These are phyloP conservation scores for Abrostola triplasia DNA, from an alignment of 2,888 invertebrate genomes.

Conservation along the genomic window DNA sequence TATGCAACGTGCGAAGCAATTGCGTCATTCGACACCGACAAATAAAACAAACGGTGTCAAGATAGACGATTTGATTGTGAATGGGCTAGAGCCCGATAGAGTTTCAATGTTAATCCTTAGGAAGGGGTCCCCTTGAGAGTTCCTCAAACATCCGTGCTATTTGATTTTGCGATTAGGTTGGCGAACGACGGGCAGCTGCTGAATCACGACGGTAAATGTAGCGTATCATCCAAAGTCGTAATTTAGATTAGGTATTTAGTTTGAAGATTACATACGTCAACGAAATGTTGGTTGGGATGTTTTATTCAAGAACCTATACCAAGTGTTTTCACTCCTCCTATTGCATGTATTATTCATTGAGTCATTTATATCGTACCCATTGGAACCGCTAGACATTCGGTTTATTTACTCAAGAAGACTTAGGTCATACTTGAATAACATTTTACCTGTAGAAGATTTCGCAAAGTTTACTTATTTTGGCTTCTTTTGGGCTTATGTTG, in stretches of 20 bases:
- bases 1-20: constrained; percentile 37
- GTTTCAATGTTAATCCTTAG: constrained; percentile 52
- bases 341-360: constrained; percentile 81
- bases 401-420: constrained; percentile 24
- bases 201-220: constrained; percentile 14
- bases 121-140: constrained; percentile 68
- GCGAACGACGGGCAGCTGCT: constrained; percentile 11
- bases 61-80: constrained; percentile 55
- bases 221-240: constrained; percentile 3
- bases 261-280: constrained; percentile 11
- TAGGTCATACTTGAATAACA: background rate
- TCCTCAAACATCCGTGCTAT: constrained; percentile 64
- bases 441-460: background rate
- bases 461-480: too few species aligned
- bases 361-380: constrained; percentile 42
- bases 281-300: constrained; percentile 18
- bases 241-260: constrained; percentile 18
- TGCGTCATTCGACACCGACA: constrained; percentile 55
- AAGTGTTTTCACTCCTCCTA: constrained; percentile 65
- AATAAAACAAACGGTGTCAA: constrained; percentile 58
- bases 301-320: constrained; percentile 32
- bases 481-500: background rate
- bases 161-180: constrained; percentile 26
- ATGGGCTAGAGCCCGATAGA: constrained; percentile 31
- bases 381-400: constrained; percentile 15